phyloP scores from a whole-genome alignment of 2,797 vertebrate species.

The Cuculus canorus region DNA sequence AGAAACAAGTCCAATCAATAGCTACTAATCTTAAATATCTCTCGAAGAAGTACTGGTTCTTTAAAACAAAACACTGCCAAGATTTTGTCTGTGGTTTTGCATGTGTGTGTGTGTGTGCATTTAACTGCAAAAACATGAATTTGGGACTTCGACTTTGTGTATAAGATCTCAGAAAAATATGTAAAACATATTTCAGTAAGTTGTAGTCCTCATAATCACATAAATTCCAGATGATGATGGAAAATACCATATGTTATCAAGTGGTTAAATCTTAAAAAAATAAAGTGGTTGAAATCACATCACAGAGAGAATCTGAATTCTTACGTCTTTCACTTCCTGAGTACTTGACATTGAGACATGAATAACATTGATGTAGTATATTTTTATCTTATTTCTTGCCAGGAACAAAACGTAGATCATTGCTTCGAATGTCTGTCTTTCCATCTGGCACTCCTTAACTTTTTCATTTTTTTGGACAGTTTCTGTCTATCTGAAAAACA shows the following conservation, averaged over 20 bases:
- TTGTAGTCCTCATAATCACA: background rate
- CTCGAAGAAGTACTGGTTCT: background rate
- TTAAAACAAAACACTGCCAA: background rate
- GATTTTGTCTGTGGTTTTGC: background rate
- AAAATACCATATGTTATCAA: background rate
- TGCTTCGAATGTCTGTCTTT: conserved; percentile 12
- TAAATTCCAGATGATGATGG: background rate
- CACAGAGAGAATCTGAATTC: background rate
- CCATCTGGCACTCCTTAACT: background rate
- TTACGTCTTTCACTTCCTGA: background rate
- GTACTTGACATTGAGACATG: background rate
- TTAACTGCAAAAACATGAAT: background rate
- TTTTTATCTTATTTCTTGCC: conserved; percentile 21
- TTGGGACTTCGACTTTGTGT: background rate
- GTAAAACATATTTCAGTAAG: background rate
- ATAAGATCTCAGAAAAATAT: background rate
- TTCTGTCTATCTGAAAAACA: background rate
- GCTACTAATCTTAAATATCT: conserved; percentile 55
- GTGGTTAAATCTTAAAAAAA: background rate
- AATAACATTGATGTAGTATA: background rate
- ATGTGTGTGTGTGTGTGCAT: no score
- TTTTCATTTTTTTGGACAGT: background rate
- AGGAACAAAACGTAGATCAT: background rate
- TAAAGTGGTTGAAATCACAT: background rate
- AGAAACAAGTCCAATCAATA: conserved; percentile 37